Percentiles rank a stretch among this genome's conserved stretches.
Conservation (phyloP, 2,888 invertebrate genomes). For the Drosophila gaucha region DNA sequence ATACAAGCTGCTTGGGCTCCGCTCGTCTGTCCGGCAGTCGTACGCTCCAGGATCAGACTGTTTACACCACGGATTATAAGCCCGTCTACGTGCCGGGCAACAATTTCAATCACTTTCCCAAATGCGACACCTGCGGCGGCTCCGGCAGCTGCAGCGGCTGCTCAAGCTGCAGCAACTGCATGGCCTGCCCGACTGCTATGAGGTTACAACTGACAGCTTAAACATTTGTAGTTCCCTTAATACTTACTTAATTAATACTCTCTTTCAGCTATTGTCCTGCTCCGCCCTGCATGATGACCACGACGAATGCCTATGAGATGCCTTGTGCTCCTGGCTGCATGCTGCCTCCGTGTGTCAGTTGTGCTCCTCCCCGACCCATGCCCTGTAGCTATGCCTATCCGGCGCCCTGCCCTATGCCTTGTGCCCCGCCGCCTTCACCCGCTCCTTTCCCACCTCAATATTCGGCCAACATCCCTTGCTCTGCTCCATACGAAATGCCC, state of each 20-base stretch:
- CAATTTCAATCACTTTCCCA: slow-evolving; percentile 29
- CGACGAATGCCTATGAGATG: slow-evolving; percentile 4
- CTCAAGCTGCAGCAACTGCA: not conserved
- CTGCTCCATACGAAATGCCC: slow-evolving; percentile 12
- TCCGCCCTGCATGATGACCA: slow-evolving; percentile 1
- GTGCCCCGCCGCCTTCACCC: not conserved
- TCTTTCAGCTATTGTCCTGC: not conserved
- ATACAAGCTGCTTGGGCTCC: too few relatives aligned
- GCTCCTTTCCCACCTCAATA: too few relatives aligned
- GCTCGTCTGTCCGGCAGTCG: slow-evolving; percentile 18
- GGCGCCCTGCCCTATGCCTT: not conserved
- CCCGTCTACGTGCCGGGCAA: slow-evolving; percentile 33
- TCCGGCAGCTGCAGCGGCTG: not conserved
- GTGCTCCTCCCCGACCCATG: not conserved
- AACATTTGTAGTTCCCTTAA: not conserved
- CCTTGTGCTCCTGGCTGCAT: too few relatives aligned
- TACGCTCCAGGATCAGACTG: slow-evolving; percentile 39
- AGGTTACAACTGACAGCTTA: not conserved
- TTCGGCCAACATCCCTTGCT: too few relatives aligned
- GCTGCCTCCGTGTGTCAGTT: not conserved
- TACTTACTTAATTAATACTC: not conserved
- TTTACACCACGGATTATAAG: slow-evolving; percentile 47
- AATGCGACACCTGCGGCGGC: not conserved
- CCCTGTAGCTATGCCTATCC: not conserved
- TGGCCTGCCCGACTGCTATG: not conserved